These are phyloP conservation scores for Neodon shergylaensis DNA, from an alignment of 2,113 vertebrate genomes.

Conservation along the genomic window DNA sequence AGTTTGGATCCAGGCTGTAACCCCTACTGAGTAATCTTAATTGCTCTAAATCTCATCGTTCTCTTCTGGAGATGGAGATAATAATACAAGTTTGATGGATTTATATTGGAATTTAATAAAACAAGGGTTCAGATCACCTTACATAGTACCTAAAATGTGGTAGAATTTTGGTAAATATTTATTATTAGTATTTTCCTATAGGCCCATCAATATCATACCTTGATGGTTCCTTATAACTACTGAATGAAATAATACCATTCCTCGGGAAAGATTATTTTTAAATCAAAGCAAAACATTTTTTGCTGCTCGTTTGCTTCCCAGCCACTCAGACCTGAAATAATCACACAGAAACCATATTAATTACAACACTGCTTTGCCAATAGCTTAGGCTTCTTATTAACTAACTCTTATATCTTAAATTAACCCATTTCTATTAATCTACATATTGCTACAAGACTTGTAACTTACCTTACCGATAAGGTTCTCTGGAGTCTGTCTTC, in stretches of 20 bases:
- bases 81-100: not conserved
- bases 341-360: no score
- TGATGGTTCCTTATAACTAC: not conserved
- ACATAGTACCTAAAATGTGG: not conserved
- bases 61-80: not conserved
- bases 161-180: not conserved
- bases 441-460: no score
- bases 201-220: not conserved
- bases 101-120: not conserved
- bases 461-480: no score
- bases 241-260: conserved; percentile 35
- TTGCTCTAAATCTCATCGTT: not conserved
- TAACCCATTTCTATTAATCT: no score
- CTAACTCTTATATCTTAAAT: no score
- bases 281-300: not conserved
- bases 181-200: conserved; percentile 10
- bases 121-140: conserved; percentile 2
- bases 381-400: no score
- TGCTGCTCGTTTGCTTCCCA: no score
- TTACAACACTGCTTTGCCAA: no score
- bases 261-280: not conserved
- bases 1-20: not conserved
- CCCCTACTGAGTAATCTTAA: not conserved
- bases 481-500: no score
- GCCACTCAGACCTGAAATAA: no score